Percentiles rank a stretch among this genome's conserved stretches.
These are phyloP conservation scores for Montipora sp. DNA, from an alignment of 64 coral and sea anemone genomes.

Conservation along the genomic window DNA sequence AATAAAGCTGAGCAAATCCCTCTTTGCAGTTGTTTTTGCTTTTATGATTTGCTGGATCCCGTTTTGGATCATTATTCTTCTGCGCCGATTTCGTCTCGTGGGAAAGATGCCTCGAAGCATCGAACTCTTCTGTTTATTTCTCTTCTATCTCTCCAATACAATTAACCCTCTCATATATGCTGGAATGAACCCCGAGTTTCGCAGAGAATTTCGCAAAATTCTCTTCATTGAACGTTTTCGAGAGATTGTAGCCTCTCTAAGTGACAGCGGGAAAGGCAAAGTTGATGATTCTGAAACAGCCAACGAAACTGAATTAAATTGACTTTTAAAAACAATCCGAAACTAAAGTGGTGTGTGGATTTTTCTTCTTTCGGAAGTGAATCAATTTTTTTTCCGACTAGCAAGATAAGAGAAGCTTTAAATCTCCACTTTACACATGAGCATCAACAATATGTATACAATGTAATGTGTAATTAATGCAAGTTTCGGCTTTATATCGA, in stretches of 20 bases:
- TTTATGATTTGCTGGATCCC: constrained; percentile 24
- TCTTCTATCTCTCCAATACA: not conserved
- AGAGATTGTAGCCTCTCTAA: not conserved
- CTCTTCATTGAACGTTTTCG: constrained; percentile 6
- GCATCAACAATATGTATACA: too few species aligned
- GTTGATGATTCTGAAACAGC: not conserved
- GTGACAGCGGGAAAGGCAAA: not conserved
- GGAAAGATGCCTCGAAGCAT: not conserved
- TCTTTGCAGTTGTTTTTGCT: constrained; percentile 1
- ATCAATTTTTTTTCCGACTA: too few species aligned
- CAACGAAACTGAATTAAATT: too few species aligned
- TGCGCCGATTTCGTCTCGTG: not conserved
- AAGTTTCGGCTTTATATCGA: too few species aligned
- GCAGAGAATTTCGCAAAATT: not conserved
- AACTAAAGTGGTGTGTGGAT: too few species aligned
- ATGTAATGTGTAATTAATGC: too few species aligned
- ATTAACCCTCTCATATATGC: not conserved
- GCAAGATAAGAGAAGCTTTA: too few species aligned
- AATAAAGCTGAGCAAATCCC: constrained; percentile 1
- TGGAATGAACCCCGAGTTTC: not conserved
- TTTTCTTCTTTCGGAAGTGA: too few species aligned
- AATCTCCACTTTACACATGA: too few species aligned
- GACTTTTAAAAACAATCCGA: too few species aligned
- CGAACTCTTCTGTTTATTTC: not conserved
- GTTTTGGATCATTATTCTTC: not conserved